These are phyloP conservation scores for Gryon sp. DNA, from an alignment of 1,140 invertebrate species.

Conservation along the genomic window DNA sequence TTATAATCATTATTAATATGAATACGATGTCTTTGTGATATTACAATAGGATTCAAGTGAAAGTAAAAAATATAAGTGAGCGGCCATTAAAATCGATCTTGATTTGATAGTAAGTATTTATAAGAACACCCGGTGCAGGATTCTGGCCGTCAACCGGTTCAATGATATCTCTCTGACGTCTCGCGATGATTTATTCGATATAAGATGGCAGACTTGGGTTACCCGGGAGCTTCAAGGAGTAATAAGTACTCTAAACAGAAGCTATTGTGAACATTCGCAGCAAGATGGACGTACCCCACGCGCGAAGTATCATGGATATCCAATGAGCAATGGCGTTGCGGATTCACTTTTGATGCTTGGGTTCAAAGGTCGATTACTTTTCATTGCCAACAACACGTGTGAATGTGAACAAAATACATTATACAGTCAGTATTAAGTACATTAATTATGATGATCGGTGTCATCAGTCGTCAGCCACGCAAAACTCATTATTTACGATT, in stretches of 20 bases:
- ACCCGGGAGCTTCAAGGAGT: conserved; percentile 67
- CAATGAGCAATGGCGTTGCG: conserved; percentile 53
- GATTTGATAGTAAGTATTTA: conserved; percentile 52
- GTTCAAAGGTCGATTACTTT: conserved; percentile 63
- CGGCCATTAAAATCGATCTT: conserved; percentile 51
- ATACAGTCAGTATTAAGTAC: conserved; percentile 53
- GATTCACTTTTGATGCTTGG: conserved; percentile 59
- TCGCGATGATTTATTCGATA: conserved; percentile 79
- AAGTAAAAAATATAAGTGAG: conserved; percentile 28
- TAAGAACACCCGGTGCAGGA: conserved; percentile 59
- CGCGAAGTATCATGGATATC: conserved; percentile 65
- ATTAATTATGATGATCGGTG: conserved; percentile 56
- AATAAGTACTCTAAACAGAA: conserved; percentile 78
- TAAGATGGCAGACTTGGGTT: conserved; percentile 78
- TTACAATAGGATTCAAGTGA: conserved; percentile 14
- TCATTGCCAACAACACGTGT: conserved; percentile 59
- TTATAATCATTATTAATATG: conserved; percentile 34
- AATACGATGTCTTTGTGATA: conserved; percentile 24
- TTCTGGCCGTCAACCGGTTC: conserved; percentile 73
- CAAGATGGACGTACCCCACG: conserved; percentile 76
- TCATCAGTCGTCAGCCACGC: conserved; percentile 50
- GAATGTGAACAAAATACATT: conserved; percentile 56
- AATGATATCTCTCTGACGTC: conserved; percentile 77
- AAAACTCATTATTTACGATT: conserved; percentile 49
- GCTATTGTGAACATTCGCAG: conserved; percentile 77